phyloP scores from a whole-genome alignment of 2,113 vertebrate genomes.

The Mobula birostris region DNA sequence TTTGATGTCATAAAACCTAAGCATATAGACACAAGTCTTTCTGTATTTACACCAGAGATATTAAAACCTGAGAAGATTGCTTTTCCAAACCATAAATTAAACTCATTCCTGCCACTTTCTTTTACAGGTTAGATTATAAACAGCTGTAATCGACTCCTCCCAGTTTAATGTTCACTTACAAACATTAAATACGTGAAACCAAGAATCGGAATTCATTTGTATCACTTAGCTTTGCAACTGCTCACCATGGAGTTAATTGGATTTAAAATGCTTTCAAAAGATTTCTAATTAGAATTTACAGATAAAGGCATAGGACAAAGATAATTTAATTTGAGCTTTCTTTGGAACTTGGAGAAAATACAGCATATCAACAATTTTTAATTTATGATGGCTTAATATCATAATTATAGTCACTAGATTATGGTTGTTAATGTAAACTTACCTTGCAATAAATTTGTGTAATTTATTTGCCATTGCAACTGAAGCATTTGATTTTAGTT shows the following conservation, averaged over 20 bases:
- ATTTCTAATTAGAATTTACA: slow-evolving; percentile 9
- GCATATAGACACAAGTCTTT: background rate
- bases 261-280: slow-evolving; percentile 18
- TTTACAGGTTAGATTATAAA: background rate
- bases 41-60: background rate
- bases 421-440: background rate
- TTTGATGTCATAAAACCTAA: background rate
- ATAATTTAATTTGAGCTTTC: background rate
- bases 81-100: background rate
- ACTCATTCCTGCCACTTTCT: too few relatives aligned
- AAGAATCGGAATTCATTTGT: background rate
- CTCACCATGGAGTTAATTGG: slow-evolving; percentile 6
- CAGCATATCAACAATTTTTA: background rate
- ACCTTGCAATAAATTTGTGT: background rate
- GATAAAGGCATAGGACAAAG: background rate
- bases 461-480: background rate
- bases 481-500: background rate
- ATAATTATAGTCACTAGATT: background rate
- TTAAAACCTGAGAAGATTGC: background rate
- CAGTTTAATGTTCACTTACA: too few relatives aligned
- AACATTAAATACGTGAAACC: background rate
- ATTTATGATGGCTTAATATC: background rate
- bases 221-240: background rate
- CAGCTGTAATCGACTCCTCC: background rate
- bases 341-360: background rate